Percentiles rank a stretch among this genome's conserved stretches.
phyloP scores from a whole-genome alignment of 2,113 vertebrate species.

The Gymnogyps californianus region DNA sequence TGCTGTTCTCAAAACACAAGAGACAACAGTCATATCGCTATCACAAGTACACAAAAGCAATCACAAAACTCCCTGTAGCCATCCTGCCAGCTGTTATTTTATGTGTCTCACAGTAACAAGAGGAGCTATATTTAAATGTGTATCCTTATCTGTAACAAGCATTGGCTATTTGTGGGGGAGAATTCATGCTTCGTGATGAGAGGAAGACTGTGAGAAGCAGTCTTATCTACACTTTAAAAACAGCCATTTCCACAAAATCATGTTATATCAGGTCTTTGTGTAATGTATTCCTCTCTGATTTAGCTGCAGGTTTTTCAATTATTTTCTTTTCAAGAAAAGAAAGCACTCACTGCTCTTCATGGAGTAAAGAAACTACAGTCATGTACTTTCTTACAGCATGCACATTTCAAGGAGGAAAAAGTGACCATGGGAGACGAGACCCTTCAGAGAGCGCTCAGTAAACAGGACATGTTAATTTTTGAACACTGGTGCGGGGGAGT shows the following conservation, averaged over 20 bases:
- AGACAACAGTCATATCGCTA: neutral
- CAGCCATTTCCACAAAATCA: neutral
- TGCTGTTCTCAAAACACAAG: slow-evolving; percentile 77
- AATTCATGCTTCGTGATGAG: neutral
- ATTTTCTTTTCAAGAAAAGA: neutral
- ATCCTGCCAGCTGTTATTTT: neutral
- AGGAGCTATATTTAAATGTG: neutral
- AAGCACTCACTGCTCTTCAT: neutral
- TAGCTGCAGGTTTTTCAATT: neutral
- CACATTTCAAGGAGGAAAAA: neutral
- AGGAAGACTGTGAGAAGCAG: neutral
- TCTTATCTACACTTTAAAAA: neutral
- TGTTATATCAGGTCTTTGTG: neutral
- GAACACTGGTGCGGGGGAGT: neutral
- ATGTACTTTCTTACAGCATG: neutral
- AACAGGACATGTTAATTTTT: neutral
- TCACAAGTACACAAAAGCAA: neutral
- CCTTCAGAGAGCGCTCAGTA: neutral
- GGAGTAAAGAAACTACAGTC: neutral
- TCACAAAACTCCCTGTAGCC: neutral
- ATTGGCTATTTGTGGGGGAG: neutral
- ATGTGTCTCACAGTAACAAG: neutral
- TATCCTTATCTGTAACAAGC: neutral
- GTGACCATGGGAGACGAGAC: neutral
- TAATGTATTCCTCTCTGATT: neutral